Evolutionary conservation across 1,140 invertebrate genomes (phyloP).

Genomic region (Argopecten irradians): DNA sequence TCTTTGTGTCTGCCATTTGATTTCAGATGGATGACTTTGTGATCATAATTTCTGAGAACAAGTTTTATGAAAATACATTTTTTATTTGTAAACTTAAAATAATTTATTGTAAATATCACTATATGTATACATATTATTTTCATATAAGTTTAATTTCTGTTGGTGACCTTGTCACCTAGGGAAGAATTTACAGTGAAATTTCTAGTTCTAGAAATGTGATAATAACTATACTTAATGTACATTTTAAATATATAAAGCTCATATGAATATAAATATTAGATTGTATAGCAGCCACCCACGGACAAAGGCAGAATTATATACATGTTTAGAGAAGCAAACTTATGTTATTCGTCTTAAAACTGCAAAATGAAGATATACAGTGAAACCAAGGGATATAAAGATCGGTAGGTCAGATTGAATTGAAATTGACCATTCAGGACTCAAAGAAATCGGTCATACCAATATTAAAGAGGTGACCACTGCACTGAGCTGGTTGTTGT

Average conservation of each 20-base stretch:
- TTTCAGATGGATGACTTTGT: not conserved
- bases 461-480: too few species aligned
- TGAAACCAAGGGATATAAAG: too few species aligned
- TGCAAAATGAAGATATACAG: too few species aligned
- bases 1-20: not conserved
- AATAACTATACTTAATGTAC: not conserved
- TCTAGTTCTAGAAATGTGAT: slow-evolving; percentile 4
- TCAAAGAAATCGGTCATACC: too few species aligned
- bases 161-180: not conserved
- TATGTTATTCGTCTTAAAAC: too few species aligned
- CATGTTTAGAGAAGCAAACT: too few species aligned
- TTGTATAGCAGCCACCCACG: not conserved
- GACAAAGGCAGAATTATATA: not conserved
- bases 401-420: too few species aligned
- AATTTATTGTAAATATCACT: not conserved
- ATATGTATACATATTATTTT: not conserved
- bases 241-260: not conserved
- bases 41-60: not conserved
- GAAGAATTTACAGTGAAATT: not conserved
- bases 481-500: too few species aligned
- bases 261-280: not conserved
- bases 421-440: too few species aligned
- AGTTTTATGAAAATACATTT: not conserved
- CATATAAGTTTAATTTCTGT: not conserved
- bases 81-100: not conserved